phyloP scores from a whole-genome alignment of 2,113 vertebrate genomes.

The Passerina amoena region DNA sequence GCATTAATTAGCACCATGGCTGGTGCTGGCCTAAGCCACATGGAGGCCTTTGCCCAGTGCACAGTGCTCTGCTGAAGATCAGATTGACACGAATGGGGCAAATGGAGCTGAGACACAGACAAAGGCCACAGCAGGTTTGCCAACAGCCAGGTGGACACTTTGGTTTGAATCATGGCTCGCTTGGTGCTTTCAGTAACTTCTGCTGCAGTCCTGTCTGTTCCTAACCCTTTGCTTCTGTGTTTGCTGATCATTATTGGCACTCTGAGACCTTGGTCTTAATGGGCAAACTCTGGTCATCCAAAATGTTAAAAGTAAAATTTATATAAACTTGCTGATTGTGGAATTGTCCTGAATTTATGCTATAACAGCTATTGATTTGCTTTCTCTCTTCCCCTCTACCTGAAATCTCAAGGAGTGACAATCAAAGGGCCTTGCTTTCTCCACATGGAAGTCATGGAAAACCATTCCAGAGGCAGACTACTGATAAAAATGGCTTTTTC shows the following conservation, averaged over 20 bases:
- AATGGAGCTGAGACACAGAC: background rate
- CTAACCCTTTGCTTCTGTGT: background rate
- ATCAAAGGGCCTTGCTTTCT: background rate
- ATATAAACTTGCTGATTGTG: background rate
- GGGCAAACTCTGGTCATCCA: background rate
- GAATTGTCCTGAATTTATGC: background rate
- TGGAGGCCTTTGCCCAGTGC: background rate
- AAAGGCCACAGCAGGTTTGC: background rate
- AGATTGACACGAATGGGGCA: background rate
- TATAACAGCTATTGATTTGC: background rate
- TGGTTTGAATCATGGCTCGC: background rate
- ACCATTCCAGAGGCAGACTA: background rate
- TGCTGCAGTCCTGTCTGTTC: background rate
- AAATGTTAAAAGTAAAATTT: background rate
- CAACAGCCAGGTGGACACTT: background rate
- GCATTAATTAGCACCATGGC: background rate
- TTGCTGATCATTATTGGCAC: background rate
- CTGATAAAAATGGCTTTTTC: background rate
- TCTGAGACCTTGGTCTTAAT: background rate
- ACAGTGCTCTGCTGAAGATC: background rate
- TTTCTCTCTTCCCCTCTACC: background rate
- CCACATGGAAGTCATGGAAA: background rate
- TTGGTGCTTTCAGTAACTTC: background rate
- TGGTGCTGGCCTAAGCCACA: background rate
- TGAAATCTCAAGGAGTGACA: background rate